A percentile compares a stretch with the other conserved stretches of the same genome.
These are phyloP conservation scores for Liolophura sinensis DNA, from an alignment of 1,140 invertebrate genomes.

Conservation along the genomic window DNA sequence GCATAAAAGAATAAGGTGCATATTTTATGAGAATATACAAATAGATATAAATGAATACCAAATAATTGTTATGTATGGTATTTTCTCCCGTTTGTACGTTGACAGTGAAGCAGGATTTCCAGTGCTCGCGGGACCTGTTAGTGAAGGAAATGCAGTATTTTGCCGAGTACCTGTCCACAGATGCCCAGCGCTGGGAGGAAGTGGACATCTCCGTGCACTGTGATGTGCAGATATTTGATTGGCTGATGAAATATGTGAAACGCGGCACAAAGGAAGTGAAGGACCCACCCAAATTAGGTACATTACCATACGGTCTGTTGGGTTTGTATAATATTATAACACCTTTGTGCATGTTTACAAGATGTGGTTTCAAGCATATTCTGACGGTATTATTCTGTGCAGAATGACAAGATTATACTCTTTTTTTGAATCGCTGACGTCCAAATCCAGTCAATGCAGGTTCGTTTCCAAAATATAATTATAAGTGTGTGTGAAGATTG, in stretches of 20 bases:
- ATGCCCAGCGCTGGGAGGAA: conserved; percentile 68
- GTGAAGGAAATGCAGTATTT: conserved; percentile 94
- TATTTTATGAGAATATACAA: background rate
- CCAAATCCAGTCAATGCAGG: too few species aligned
- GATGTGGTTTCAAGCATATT: too few species aligned
- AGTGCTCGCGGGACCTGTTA: conserved; percentile 81
- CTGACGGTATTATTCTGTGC: too few species aligned
- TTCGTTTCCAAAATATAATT: too few species aligned
- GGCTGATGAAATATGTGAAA: conserved; percentile 92
- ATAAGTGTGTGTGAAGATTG: too few species aligned
- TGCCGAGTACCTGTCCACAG: conserved; percentile 67
- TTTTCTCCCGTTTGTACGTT: conserved; percentile 4
- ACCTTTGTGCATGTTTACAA: too few species aligned
- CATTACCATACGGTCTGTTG: too few species aligned
- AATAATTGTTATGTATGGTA: background rate
- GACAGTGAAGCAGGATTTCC: conserved; percentile 79
- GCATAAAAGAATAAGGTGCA: too few species aligned
- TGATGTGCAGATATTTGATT: conserved; percentile 91
- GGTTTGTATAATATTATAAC: too few species aligned
- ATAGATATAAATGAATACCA: background rate
- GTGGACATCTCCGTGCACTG: conserved; percentile 97
- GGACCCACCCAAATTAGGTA: conserved; percentile 70
- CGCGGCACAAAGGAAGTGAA: conserved; percentile 34
- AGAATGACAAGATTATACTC: too few species aligned
- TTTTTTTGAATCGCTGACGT: too few species aligned